Evolutionary conservation across 2,888 invertebrate genomes (phyloP).

Genomic region (Brachyptera risi): DNA sequence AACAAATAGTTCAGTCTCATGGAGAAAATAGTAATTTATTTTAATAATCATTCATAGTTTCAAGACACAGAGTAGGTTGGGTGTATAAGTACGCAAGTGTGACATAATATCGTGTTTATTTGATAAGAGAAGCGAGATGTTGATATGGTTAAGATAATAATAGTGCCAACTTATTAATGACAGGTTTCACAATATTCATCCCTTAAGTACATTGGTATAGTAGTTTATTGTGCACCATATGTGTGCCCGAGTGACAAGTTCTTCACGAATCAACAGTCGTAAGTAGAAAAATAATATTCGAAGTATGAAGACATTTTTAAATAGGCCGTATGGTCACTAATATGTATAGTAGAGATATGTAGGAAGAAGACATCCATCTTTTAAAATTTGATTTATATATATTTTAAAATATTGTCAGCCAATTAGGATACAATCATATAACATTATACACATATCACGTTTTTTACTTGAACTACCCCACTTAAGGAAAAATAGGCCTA

Average conservation of each 20-base stretch:
- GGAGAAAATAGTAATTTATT: slow-evolving; percentile 13
- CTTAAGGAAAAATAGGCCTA: no score
- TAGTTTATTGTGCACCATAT: no score
- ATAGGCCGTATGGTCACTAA: no score
- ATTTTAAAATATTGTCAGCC: slow-evolving; percentile 1
- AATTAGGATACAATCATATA: background rate
- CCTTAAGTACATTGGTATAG: no score
- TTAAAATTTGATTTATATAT: slow-evolving; percentile 5
- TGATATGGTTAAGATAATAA: no score
- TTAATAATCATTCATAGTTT: background rate
- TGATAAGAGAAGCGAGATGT: no score
- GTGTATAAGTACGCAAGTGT: background rate
- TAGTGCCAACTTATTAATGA: no score
- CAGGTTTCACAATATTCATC: no score
- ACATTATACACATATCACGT: slow-evolving; percentile 12
- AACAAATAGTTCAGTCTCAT: background rate
- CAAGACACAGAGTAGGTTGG: background rate
- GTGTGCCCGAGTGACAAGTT: background rate
- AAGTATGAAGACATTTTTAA: no score
- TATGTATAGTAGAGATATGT: background rate
- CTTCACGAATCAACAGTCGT: background rate
- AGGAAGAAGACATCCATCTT: background rate
- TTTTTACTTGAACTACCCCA: no score
- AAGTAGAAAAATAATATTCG: background rate
- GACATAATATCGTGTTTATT: no score